Evolutionary conservation across 35 echinoderm and acorn worm genomes (phyloP).

Genomic region (Anneissia japonica): DNA sequence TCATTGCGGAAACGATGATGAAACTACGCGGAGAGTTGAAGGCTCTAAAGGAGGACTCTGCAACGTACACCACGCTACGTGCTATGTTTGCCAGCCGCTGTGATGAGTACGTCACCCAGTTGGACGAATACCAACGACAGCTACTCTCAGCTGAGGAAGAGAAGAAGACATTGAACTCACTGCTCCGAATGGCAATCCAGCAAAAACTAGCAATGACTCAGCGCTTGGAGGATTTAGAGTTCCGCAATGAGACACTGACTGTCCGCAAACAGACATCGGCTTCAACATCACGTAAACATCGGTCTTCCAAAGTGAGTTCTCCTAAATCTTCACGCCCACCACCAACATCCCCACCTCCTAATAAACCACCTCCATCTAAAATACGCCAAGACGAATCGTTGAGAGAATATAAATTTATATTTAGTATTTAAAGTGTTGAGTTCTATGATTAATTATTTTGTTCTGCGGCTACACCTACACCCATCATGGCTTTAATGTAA

Average conservation of each 20-base stretch:
- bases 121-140: conserved; percentile 87
- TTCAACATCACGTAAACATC: no score
- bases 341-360: no score
- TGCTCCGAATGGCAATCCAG: conserved; percentile 92
- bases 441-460: no score
- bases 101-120: conserved; percentile 88
- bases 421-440: no score
- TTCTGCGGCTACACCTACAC: no score
- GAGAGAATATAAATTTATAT: no score
- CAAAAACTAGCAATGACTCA: conserved; percentile 90
- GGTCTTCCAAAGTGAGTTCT: no score
- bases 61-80: conserved; percentile 73
- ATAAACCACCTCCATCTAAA: not conserved
- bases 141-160: conserved; percentile 76
- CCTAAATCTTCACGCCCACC: no score
- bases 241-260: conserved; percentile 69
- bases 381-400: not conserved
- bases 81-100: conserved; percentile 92
- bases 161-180: conserved; percentile 91
- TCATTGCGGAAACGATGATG: conserved; percentile 90
- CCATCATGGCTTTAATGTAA: not conserved
- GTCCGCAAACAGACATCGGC: no score
- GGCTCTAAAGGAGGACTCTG: conserved; percentile 85
- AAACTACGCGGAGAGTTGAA: conserved; percentile 82
- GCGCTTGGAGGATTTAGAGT: conserved; percentile 74